Conservation (phyloP, 2,797 vertebrate species). For the Argya squamiceps region DNA sequence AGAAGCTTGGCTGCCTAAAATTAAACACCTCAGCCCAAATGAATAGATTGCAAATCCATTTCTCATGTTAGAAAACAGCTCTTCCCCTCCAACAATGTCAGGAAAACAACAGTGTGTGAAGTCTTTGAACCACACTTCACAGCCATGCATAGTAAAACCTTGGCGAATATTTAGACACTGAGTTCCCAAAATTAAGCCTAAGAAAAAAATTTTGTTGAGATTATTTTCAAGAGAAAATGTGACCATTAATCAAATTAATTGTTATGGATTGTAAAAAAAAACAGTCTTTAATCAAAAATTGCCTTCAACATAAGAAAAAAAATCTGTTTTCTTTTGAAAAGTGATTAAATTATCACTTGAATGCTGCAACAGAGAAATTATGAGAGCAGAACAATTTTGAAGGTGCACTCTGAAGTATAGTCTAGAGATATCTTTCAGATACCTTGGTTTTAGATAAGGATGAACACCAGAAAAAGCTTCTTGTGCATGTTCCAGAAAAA, state of each 20-base stretch:
- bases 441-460: not conserved
- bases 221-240: not conserved
- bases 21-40: not conserved
- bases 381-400: not conserved
- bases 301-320: not conserved
- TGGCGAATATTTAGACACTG: not conserved
- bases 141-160: not conserved
- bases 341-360: not conserved
- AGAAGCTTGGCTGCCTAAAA: conserved; percentile 1
- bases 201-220: not conserved
- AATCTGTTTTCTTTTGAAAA: not conserved
- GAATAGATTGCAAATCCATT: not conserved
- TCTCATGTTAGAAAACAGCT: not conserved
- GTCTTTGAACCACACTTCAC: not conserved
- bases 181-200: not conserved
- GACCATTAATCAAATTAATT: not conserved
- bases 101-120: not conserved
- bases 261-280: not conserved
- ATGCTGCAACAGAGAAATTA: not conserved
- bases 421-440: not conserved
- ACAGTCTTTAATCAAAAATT: not conserved
- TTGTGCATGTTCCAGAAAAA: not conserved
- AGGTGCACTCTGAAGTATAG: not conserved
- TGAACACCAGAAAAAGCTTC: not conserved
- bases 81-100: not conserved